Percentiles rank a stretch among this genome's conserved stretches.
Conservation (phyloP, 2,797 vertebrate species). For the Babyrousa celebensis region DNA sequence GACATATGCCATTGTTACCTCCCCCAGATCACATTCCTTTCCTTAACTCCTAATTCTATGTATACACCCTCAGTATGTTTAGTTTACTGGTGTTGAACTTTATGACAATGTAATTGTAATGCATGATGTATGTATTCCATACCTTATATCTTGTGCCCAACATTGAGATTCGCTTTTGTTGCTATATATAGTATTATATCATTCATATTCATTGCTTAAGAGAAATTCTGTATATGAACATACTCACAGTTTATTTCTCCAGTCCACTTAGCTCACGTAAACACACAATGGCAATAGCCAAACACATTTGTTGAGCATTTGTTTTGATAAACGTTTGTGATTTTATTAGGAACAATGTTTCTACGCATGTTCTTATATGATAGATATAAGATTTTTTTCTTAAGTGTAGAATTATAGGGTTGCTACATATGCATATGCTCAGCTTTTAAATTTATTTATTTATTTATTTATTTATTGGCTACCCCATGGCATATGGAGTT, state of each 20-base stretch:
- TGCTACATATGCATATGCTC: not conserved
- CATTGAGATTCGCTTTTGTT: not conserved
- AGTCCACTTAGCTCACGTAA: not conserved
- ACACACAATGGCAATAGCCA: not conserved
- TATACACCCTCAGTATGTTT: not conserved
- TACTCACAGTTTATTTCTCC: not conserved
- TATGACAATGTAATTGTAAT: not conserved
- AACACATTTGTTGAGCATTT: not conserved
- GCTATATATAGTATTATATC: not conserved
- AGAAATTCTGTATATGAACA: not conserved
- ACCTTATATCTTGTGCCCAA: not conserved
- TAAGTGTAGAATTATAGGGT: not conserved
- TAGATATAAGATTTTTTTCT: not conserved
- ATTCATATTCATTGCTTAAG: not conserved
- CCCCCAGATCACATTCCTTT: not conserved
- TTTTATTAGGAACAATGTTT: not conserved
- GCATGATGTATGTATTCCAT: not conserved
- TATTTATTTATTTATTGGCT: too few relatives aligned
- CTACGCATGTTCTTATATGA: not conserved
- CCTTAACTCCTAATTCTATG: not conserved
- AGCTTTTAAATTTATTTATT: not conserved
- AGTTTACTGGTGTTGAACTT: not conserved
- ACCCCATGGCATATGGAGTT: too few relatives aligned
- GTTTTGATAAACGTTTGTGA: not conserved
- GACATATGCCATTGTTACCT: too few relatives aligned